Base-by-base conservation (phyloP, 2,888 invertebrate species). In the Allygus modestus region DNA sequence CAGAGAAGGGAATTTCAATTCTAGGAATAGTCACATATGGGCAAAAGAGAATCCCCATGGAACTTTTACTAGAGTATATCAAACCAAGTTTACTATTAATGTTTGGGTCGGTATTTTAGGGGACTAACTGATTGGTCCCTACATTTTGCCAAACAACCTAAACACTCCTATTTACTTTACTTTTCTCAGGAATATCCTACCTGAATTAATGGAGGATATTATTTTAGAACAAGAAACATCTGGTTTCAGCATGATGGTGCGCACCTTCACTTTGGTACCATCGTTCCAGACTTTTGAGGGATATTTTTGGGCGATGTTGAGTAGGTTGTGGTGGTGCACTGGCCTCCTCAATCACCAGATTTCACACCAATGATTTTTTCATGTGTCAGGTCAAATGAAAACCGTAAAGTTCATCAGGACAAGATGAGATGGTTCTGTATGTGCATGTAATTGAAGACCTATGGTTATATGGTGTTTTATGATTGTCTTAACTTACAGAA, bases 241-340 rank as follows among this genome's bases (percentile, higher is more conserved):
- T 43, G 75, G 75, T 75, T 75, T 23, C 75, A 75, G 28, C 75
- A 43, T n/a, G 75, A 43, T 23, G 75, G 75, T 20, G 75, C 75
- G 4, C 75, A 41, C 0, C 0, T 7, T 75, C 75, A 41, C 23
- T 73, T 41, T 41, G n/a, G 41, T 1, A n/a, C 20, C 43, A 41
- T 23, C 7, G 75, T 75, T 5, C 26, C 43, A 20, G 26, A 2
- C 20, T 20, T n/a, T 41, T 75, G n/a, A 41, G n/a, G 41, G 43
- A 1, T 17, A 75, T 43, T 9, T 75, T 11, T 41, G 43, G 75
- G 5, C 17, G n/a, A 1, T 7, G 43, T 41, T 75, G 75, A 43
- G 41, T 75, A 37, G 75, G 75, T 1, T 43, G 75, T 20, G 43
- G 43, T 37, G 41, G 20, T n/a, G n/a, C n/a, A 33, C 28, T 73